A percentile compares a stretch with the other conserved stretches of the same genome.
These are phyloP conservation scores for Patella depressa DNA, from an alignment of 2,888 invertebrate genomes.

Conservation along the genomic window DNA sequence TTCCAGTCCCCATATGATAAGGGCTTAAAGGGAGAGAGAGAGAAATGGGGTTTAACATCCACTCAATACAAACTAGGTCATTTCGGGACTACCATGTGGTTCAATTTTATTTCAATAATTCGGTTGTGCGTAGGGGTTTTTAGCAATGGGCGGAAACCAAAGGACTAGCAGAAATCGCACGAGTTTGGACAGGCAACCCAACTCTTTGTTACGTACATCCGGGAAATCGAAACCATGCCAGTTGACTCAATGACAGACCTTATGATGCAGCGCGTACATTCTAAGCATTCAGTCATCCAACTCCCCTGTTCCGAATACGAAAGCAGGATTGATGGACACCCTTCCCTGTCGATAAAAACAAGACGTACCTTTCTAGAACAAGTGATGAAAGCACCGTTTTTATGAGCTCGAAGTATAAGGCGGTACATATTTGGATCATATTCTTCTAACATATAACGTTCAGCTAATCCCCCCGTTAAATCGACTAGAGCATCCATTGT, in stretches of 20 bases:
- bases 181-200: no score
- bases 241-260: no score
- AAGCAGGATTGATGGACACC: no score
- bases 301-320: background rate
- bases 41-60: no score
- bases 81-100: background rate
- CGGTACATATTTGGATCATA: conserved; percentile 67
- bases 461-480: conserved; percentile 73
- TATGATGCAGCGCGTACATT: no score
- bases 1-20: no score
- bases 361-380: conserved; percentile 70
- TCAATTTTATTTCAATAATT: background rate
- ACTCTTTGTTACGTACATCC: no score
- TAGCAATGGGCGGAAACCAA: no score
- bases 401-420: conserved; percentile 66
- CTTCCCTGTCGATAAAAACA: background rate
- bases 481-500: conserved; percentile 73
- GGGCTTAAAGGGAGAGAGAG: background rate
- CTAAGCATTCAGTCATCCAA: background rate
- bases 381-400: conserved; percentile 71
- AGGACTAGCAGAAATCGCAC: no score
- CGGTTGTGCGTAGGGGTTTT: background rate
- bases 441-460: conserved; percentile 70
- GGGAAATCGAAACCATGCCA: no score
- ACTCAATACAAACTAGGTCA: no score